A percentile compares a stretch with the other conserved stretches of the same genome.
phyloP scores from a whole-genome alignment of 2,888 invertebrate genomes.

The Cacoxenus indagator region DNA sequence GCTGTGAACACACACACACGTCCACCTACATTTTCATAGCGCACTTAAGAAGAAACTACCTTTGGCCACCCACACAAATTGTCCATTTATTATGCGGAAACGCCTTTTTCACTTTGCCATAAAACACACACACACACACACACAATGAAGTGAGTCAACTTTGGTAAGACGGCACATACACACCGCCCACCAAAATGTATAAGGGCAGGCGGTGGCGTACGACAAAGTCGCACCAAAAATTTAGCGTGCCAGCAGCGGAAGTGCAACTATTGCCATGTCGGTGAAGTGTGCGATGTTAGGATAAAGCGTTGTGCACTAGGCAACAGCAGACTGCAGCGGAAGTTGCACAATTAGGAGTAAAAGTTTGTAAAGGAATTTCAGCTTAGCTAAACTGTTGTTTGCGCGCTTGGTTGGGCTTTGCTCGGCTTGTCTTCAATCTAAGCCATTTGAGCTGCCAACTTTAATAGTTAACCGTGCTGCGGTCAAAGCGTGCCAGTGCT shows the following conservation, averaged over 20 bases:
- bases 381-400: constrained; percentile 18
- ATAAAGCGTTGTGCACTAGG: constrained; percentile 25
- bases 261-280: constrained; percentile 17
- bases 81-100: constrained; percentile 67
- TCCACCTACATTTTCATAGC: no score
- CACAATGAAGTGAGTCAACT: constrained; percentile 50
- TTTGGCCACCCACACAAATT: constrained; percentile 59
- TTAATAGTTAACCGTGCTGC: no score
- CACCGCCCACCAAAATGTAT: constrained; percentile 24
- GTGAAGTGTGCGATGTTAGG: constrained; percentile 24
- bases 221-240: constrained; percentile 22
- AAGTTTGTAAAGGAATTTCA: constrained; percentile 42
- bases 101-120: constrained; percentile 64
- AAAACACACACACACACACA: constrained; percentile 40
- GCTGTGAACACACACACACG: not conserved
- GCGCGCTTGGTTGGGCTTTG: not conserved
- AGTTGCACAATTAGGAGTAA: constrained; percentile 61
- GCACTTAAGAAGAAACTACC: not conserved
- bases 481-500: no score
- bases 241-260: not conserved
- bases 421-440: not conserved
- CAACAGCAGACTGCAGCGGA: constrained; percentile 40
- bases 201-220: not conserved
- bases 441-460: not conserved
- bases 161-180: not conserved